Base-by-base conservation (phyloP, 1,140 invertebrate species). In the Drosophila virilis region DNA sequence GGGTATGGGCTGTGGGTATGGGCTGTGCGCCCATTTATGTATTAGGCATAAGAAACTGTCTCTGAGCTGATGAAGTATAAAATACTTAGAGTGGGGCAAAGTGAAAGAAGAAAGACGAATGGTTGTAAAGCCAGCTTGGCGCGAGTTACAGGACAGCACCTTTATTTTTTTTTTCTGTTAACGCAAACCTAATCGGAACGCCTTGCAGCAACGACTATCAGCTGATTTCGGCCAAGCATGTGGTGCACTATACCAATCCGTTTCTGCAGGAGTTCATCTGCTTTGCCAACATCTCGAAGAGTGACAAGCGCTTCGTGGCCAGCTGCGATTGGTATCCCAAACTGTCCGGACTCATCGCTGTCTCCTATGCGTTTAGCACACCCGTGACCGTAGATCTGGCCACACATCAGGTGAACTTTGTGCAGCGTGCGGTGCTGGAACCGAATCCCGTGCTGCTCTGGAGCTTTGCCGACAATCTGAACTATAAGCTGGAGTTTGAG, bases 401-500 rank as follows among this genome's bases (percentile, higher is more conserved):
- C 15, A 64, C 77, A 0, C 33, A 67, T 7, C 65, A 60, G 4
- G 58, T 75, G 28, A 81, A 90, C 15, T 74, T 54, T 4, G 93
- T 95, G 28, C 88, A 94, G 68, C 92, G 93, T 77, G 93, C 93
- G 5, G 93, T 92, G 0, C 66, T 91, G 0, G 73, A 94, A 1
- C 91, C 94, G 13, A 95, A 96, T 92, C 93, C 94, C 8, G 94
- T 96, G 8, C 92, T 96, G 46, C 93, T 96, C 50, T 97, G 96
- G 96, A 96, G 95, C 67, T 95, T 96, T 78, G 93, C 93, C 8
- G 95, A 97, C 73, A 94, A 93, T 77, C 90, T 97, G 2, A 92
- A 94, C 60, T 96, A 95, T 45, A 96, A 96, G 93, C 90, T 97
- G 60, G 93, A 95, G 74, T 93, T 96, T 40, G 94, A 96, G 81